Percentiles rank a stretch among this genome's conserved stretches.
These are phyloP conservation scores for Prunella strophiata DNA, from an alignment of 2,797 vertebrate genomes.

Conservation along the genomic window DNA sequence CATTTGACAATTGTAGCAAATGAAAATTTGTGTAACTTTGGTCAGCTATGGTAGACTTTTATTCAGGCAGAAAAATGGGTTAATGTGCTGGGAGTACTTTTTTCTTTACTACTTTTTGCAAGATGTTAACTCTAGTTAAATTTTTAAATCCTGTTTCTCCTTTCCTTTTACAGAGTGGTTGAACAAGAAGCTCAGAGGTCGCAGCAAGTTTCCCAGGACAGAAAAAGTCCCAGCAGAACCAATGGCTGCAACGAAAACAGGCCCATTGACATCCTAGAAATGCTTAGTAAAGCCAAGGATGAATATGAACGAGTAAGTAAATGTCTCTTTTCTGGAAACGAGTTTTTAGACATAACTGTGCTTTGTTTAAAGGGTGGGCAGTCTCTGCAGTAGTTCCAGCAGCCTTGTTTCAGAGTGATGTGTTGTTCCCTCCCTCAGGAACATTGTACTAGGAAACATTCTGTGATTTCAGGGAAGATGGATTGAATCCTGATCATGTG, in stretches of 20 bases:
- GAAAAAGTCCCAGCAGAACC: constrained; percentile 78
- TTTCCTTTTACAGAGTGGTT: constrained; percentile 83
- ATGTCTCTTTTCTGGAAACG: not conserved
- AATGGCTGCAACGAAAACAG: constrained; percentile 85
- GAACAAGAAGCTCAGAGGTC: constrained; percentile 88
- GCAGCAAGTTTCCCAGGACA: constrained; percentile 81
- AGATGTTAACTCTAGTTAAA: not conserved
- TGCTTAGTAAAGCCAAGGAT: constrained; percentile 96
- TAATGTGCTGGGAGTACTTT: not conserved
- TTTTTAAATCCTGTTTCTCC: not conserved
- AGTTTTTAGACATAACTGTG: not conserved
- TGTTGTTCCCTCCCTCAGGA: not conserved
- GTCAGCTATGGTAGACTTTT: not conserved
- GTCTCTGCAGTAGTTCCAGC: not conserved
- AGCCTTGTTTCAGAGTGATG: not conserved
- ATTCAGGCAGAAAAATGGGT: not conserved
- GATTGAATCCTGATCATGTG: not conserved
- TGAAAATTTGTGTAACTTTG: not conserved
- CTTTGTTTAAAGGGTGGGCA: not conserved
- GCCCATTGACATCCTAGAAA: constrained; percentile 92
- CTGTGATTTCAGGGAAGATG: not conserved
- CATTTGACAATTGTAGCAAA: not conserved
- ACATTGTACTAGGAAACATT: not conserved
- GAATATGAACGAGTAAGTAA: constrained; percentile 92
- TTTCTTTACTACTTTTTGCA: not conserved